Evolutionary conservation across 2,888 invertebrate species (phyloP).

Genomic region (Deilephila elpenor): DNA sequence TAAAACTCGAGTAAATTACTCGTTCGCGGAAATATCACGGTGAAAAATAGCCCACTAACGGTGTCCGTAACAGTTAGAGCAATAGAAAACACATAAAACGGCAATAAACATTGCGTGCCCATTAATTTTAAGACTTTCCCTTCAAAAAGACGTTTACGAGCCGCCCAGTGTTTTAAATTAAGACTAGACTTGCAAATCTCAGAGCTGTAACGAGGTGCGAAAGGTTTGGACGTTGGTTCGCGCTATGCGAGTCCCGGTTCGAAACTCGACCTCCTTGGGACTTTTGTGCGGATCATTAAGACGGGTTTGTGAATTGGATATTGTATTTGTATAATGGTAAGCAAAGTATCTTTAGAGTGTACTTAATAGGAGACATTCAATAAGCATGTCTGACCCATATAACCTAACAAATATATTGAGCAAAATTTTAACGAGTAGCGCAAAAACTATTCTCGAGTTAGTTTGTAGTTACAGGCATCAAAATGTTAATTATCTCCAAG

Average conservation of each 20-base stretch:
- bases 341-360: no score
- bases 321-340: background rate
- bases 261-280: background rate
- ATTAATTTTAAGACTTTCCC: slow-evolving; percentile 57
- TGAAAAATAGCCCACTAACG: slow-evolving; percentile 22
- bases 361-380: no score
- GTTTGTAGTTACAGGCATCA: no score
- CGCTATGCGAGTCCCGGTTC: slow-evolving; percentile 32
- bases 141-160: slow-evolving; percentile 50
- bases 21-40: background rate
- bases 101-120: slow-evolving; percentile 44
- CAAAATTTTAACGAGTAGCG: no score
- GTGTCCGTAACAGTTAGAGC: slow-evolving; percentile 35
- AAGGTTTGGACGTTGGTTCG: slow-evolving; percentile 34
- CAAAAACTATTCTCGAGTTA: no score
- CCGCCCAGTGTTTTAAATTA: slow-evolving; percentile 50
- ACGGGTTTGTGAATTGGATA: background rate
- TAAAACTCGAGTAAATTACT: background rate
- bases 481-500: no score
- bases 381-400: no score
- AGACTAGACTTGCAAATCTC: slow-evolving; percentile 52
- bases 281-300: background rate
- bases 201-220: slow-evolving; percentile 52
- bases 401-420: no score
- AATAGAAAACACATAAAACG: slow-evolving; percentile 41